Evolutionary conservation across 2,888 invertebrate species (phyloP), one percentile per base, ranked within the genome.

Genomic region (Ferdinandea cuprea): DNA sequence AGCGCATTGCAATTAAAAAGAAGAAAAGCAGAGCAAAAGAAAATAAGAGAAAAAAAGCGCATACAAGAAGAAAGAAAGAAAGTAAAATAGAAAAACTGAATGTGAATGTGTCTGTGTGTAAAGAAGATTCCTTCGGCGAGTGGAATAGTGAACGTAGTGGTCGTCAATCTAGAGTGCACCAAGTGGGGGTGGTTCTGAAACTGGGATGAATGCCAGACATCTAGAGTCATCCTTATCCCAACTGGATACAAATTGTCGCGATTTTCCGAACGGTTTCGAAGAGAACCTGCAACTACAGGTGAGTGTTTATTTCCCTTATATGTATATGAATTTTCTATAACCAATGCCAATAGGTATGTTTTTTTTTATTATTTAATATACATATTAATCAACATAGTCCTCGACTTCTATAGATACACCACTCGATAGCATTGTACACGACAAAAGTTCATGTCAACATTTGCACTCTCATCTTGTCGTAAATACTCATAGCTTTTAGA

Each of bases 151-250:
- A 69, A 74, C 72, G 69, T 65, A 69, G 85, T 77, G 76, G 72
- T 50, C 58, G 72, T 77, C 50, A 32, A 73, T 66, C 65, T 66
- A 35, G 28, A 61, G 61, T 65, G 78, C 72, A 72, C 76, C 74
- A 58, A 74, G 71, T 78, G 74, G 80, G 76, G 85, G 73, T 85
- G 83, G 73, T 85, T 80, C 85, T 83, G 66, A 86, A 80, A 86
- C 85, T 89, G 89, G 89, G 87, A 89, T 90, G 89, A 90, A 89
- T 89, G 87, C 88, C 87, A 88, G 88, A 87, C 87, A 89, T 87
- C 86, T 88, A 87, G 89, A 88, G 86, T 88, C 89, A 88, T 88
- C 88, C 86, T 87, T 88, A 86, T 89, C 90, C 88, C 90, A 89
- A 86, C 88, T 90, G 90, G 89, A 90, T 88, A 89, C 88, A 85